Base-by-base conservation (phyloP, 2,888 invertebrate genomes). In the Macropis europaea region DNA sequence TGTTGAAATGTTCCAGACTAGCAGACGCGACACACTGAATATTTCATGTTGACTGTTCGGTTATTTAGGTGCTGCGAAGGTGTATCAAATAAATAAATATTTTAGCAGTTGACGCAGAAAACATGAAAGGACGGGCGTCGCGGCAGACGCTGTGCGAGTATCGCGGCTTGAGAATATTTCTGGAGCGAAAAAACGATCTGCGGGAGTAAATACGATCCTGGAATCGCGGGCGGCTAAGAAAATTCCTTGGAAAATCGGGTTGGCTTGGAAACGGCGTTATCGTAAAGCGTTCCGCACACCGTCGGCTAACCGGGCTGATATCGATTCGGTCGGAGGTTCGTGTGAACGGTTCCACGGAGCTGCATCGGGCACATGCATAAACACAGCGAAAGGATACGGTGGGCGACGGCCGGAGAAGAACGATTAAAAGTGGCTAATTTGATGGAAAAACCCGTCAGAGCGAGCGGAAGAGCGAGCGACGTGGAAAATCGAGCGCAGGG, bases 241-340 rank as follows among this genome's bases (percentile, higher is more conserved):
- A 7, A 11, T 42, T 32, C 28, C 43, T 26, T 17, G 50, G n/a
- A 66, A 26, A 52, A 26, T 47, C 62, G 45, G 68, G 75, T 72
- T 73, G 60, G 75, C 72, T 48, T 61, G 75, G 77, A 64, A 67
- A 73, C 64, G 61, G 69, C 59, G 54, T 69, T 52, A 62, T 63
- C 52, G 56, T 62, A 71, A 78, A 78, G 73, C 67, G 64, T 68
- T 38, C 30, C 45, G 47, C 47, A 42, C 69, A 63, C 43, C 38
- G 62, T 50, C 50, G 69, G 63, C 60, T 79, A 79, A 77, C 79
- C 69, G 71, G 74, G 71, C 71, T 77, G 75, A 79, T 79, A 79
- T 79, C 79, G 79, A 79, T 79, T 79, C 13, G 19, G 34, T n/a
- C n/a, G 19, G 61, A 24, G 53, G 15, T 26, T 32, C 63, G 68